phyloP scores from a whole-genome alignment of 2,113 vertebrate species.

The Tenrec ecaudatus region DNA sequence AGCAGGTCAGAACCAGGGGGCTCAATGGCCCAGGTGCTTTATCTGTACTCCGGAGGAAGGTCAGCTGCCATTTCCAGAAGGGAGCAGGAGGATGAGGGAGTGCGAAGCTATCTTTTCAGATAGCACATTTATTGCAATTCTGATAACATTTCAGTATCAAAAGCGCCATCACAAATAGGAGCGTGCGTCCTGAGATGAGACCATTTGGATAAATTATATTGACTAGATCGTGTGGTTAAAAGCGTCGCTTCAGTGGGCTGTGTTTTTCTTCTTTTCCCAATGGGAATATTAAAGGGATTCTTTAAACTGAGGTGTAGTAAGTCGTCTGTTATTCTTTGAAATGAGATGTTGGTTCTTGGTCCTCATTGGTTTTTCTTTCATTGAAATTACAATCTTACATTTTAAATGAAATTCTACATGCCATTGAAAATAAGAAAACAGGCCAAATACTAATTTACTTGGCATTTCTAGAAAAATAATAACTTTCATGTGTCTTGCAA shows the following conservation, averaged over 20 bases:
- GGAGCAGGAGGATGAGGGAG: too few species aligned
- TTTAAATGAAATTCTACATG: conserved; percentile 36
- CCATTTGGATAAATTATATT: conserved; percentile 53
- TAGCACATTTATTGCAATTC: background rate
- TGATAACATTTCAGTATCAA: conserved; percentile 3
- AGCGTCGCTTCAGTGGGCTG: conserved; percentile 26
- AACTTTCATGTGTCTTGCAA: background rate
- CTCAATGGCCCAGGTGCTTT: background rate
- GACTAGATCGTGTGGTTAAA: conserved; percentile 40
- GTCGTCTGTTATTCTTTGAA: conserved; percentile 26
- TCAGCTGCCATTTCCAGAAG: background rate
- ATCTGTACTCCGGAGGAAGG: background rate
- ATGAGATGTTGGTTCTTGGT: background rate
- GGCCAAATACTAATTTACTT: background rate
- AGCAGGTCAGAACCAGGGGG: conserved; percentile 26
- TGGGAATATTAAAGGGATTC: conserved; percentile 59
- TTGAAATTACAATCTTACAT: conserved; percentile 53
- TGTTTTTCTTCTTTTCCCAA: background rate
- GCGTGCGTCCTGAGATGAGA: background rate
- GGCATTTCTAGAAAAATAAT: background rate
- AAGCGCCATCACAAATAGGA: conserved; percentile 23
- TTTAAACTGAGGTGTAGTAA: conserved; percentile 49
- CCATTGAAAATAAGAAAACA: conserved; percentile 38
- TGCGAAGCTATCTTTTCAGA: conserved; percentile 26
- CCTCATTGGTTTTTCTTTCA: background rate